Conservation (phyloP, 2,888 invertebrate species). For the Drosophila monieri region DNA sequence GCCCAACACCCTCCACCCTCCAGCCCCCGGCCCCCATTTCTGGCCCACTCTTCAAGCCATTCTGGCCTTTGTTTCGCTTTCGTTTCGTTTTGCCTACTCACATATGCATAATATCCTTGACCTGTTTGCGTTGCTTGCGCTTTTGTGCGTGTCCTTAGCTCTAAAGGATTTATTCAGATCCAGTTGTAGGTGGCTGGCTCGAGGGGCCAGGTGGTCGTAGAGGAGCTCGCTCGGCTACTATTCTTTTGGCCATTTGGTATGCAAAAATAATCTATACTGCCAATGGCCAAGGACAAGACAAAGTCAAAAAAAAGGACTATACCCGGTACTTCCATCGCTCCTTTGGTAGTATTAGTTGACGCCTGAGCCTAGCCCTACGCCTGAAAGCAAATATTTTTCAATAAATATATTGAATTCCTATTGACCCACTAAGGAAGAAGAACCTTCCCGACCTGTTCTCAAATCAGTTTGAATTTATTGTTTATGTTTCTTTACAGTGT, state of each 20-base stretch:
- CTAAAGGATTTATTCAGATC: slow-evolving; percentile 3
- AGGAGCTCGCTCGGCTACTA: no score
- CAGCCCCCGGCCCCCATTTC: no score
- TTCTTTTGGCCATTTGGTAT: slow-evolving; percentile 56
- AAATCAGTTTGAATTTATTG: no score
- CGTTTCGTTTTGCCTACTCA: slow-evolving; percentile 45
- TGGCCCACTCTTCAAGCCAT: neutral
- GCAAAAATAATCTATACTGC: slow-evolving; percentile 69
- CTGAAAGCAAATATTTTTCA: no score
- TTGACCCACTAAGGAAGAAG: no score
- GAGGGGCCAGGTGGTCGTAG: no score
- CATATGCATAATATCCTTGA: slow-evolving; percentile 75
- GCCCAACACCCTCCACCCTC: neutral
- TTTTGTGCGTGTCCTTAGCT: slow-evolving; percentile 59
- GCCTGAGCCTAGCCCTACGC: no score
- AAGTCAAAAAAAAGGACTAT: neutral
- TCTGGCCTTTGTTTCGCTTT: slow-evolving; percentile 20
- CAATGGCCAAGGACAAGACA: slow-evolving; percentile 59
- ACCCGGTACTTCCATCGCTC: no score
- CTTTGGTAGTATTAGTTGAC: no score
- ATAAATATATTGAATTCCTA: no score
- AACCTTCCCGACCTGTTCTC: no score
- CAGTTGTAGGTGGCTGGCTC: neutral
- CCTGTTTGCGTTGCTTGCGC: slow-evolving; percentile 67
- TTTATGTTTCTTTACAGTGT: no score